A percentile compares a stretch with the other conserved stretches of the same genome.
Evolutionary conservation across 2,888 invertebrate species (phyloP).

Genomic region (Dorcus hopei): DNA sequence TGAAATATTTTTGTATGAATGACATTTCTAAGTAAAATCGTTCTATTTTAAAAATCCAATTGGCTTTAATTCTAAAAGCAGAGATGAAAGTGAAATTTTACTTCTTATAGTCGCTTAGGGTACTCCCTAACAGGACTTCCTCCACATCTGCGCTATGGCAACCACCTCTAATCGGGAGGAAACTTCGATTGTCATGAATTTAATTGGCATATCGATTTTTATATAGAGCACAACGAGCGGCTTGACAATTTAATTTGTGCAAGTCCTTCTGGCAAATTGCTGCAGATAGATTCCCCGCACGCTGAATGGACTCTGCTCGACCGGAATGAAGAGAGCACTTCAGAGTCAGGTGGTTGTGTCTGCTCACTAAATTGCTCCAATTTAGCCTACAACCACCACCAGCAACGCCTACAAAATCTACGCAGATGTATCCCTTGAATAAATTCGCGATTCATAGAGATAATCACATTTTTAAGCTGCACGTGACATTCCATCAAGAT

Average conservation of each 20-base stretch:
- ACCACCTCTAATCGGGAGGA: constrained; percentile 1
- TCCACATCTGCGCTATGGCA: no score
- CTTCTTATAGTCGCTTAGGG: no score
- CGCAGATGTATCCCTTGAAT: no score
- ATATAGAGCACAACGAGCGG: constrained; percentile 30
- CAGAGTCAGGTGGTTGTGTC: constrained; percentile 51
- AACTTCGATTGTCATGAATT: constrained; percentile 22
- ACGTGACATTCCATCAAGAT: no score
- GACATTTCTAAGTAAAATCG: no score
- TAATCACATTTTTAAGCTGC: no score
- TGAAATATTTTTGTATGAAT: no score
- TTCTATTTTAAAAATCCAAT: no score
- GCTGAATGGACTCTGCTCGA: constrained; percentile 37
- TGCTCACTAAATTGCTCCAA: constrained; percentile 50
- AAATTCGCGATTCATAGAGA: no score
- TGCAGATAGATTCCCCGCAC: constrained; percentile 42
- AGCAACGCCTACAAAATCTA: neutral
- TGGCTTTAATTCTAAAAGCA: no score
- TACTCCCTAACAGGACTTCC: no score
- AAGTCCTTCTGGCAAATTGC: constrained; percentile 48
- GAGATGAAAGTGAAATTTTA: no score
- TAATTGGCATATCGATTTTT: constrained; percentile 33
- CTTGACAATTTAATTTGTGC: constrained; percentile 49
- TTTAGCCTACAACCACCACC: constrained; percentile 39
- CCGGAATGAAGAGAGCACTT: constrained; percentile 47